Conservation (phyloP, 2,113 vertebrate genomes). For the Apteryx mantelli region DNA sequence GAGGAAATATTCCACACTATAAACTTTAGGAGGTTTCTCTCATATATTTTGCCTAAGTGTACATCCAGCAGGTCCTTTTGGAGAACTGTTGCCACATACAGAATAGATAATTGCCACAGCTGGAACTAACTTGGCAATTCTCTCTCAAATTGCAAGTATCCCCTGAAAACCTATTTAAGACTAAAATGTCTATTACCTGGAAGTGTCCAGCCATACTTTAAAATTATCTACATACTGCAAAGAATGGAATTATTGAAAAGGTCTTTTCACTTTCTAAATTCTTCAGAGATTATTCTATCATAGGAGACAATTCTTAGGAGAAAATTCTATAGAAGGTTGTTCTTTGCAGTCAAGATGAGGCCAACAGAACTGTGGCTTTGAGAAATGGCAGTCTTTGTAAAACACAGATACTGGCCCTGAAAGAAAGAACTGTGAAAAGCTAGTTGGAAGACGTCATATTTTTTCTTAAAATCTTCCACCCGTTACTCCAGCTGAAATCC, state of each 20-base stretch:
- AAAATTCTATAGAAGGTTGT: too few relatives aligned
- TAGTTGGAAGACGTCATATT: background rate
- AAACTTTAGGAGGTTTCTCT: background rate
- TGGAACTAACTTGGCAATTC: background rate
- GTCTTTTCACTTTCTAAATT: background rate
- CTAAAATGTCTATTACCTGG: background rate
- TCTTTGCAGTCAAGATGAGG: background rate
- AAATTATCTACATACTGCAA: background rate
- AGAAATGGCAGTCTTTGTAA: background rate
- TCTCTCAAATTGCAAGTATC: background rate
- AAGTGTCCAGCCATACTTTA: background rate
- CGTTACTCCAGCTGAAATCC: background rate
- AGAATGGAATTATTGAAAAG: background rate
- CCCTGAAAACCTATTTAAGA: background rate
- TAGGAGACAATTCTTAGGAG: too few relatives aligned
- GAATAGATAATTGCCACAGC: background rate
- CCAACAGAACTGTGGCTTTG: background rate
- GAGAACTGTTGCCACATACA: background rate
- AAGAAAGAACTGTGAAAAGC: background rate
- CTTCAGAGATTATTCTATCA: background rate
- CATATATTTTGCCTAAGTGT: background rate
- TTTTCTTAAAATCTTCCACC: background rate
- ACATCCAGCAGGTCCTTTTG: background rate
- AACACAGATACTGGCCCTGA: background rate
- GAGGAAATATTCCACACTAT: background rate